Percentiles rank a stretch among this genome's conserved stretches.
Conservation (phyloP, 2,113 vertebrate species). For the Damaliscus lunatus region DNA sequence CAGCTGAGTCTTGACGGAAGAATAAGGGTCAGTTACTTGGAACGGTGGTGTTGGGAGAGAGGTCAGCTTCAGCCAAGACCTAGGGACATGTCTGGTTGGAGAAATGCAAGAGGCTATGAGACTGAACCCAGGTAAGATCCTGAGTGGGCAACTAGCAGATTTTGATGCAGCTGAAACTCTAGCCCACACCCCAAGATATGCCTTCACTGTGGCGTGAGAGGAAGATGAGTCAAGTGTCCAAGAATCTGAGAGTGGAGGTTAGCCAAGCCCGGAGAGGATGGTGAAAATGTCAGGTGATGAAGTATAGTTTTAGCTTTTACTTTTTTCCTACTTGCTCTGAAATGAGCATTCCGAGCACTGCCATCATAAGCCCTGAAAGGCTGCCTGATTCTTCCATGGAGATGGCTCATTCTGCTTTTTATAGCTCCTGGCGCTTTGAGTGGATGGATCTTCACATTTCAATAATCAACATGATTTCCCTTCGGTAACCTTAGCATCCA, state of each 20-base stretch:
- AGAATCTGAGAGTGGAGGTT: neutral
- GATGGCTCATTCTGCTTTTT: neutral
- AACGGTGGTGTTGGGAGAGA: neutral
- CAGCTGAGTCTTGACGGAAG: neutral
- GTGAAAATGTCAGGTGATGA: neutral
- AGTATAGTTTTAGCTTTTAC: neutral
- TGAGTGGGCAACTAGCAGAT: no score
- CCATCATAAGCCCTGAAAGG: neutral
- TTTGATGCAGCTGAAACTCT: neutral
- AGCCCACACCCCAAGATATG: neutral
- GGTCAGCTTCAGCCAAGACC: neutral
- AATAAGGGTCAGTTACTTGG: neutral
- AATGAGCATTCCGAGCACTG: neutral
- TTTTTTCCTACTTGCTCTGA: neutral
- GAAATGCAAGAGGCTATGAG: neutral
- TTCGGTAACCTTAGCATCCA: neutral
- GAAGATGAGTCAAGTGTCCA: conserved; percentile 42
- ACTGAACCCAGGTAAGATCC: neutral
- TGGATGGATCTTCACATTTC: neutral
- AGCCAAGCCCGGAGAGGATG: neutral
- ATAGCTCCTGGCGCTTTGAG: neutral
- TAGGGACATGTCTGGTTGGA: neutral
- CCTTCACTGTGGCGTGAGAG: neutral
- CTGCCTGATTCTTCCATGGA: neutral
- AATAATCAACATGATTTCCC: neutral